Percentiles rank a stretch among this genome's conserved stretches.
Evolutionary conservation across 2,888 invertebrate genomes (phyloP).

Genomic region (Thecocarcelia acutangulata): DNA sequence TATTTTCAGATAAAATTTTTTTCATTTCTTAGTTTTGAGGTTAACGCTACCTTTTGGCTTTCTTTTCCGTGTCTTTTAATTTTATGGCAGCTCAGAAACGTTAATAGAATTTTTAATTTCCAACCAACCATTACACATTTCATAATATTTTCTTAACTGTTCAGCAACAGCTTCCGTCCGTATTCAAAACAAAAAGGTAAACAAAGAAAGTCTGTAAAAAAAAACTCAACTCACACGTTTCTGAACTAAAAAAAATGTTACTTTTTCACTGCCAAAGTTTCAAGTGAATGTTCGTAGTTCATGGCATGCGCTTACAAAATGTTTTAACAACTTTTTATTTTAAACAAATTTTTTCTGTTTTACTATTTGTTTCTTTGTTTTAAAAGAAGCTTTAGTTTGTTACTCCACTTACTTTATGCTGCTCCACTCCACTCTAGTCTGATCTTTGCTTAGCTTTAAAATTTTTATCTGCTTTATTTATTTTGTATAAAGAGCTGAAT

Average conservation of each 20-base stretch:
- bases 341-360: constrained; percentile 25
- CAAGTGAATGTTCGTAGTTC: constrained; percentile 45
- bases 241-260: constrained; percentile 6
- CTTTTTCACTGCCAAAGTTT: constrained; percentile 21
- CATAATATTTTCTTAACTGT: constrained; percentile 17
- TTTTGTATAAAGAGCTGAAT: constrained; percentile 14
- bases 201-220: constrained; percentile 3
- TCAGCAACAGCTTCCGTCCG: constrained; percentile 46
- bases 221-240: constrained; percentile 58
- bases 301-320: constrained; percentile 65
- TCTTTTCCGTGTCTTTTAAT: constrained; percentile 20
- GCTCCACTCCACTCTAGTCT: constrained; percentile 4
- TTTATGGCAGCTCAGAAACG: constrained; percentile 41
- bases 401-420: too few relatives aligned
- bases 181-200: constrained; percentile 7
- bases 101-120: constrained; percentile 66
- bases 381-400: constrained; percentile 12
- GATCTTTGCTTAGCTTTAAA: constrained; percentile 17
- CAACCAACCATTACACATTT: constrained; percentile 8
- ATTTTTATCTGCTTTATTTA: constrained; percentile 54
- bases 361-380: constrained; percentile 9
- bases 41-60: constrained; percentile 7
- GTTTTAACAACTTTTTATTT: constrained; percentile 27
- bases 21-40: background rate
- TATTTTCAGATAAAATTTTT: constrained; percentile 11